These are phyloP conservation scores for Colistium nudipinnis DNA, from an alignment of 2,113 vertebrate species.

Conservation along the genomic window DNA sequence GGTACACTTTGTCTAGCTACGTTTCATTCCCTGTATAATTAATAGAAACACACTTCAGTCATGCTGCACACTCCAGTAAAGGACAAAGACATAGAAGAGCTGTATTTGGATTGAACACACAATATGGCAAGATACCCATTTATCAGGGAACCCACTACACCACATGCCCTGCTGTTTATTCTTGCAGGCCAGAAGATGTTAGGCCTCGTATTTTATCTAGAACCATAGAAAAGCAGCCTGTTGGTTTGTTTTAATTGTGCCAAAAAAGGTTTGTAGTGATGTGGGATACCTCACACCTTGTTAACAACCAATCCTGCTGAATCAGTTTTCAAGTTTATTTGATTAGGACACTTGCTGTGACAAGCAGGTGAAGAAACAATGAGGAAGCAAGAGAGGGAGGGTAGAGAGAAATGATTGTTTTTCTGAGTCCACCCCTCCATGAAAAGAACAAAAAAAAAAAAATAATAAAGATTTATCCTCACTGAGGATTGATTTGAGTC, in stretches of 20 bases:
- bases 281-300: conserved; percentile 68
- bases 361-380: conserved; percentile 64
- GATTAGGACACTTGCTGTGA: conserved; percentile 75
- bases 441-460: conserved; percentile 54
- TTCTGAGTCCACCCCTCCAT: conserved; percentile 70
- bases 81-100: conserved; percentile 65
- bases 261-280: conserved; percentile 62
- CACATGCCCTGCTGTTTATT: conserved; percentile 44
- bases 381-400: conserved; percentile 64
- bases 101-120: conserved; percentile 58
- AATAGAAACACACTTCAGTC: conserved; percentile 77
- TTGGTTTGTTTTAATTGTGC: conserved; percentile 69
- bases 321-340: conserved; percentile 74
- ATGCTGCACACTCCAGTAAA: conserved; percentile 69
- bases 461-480: conserved; percentile 72
- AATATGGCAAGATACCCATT: conserved; percentile 52
- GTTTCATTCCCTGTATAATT: conserved; percentile 53
- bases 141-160: conserved; percentile 45
- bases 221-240: conserved; percentile 76
- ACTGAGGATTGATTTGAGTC: conserved; percentile 78
- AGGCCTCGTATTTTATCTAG: conserved; percentile 63
- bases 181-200: conserved; percentile 51
- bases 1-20: conserved; percentile 52
- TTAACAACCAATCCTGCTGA: conserved; percentile 73
- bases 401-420: conserved; percentile 76